Conservation (phyloP, 2,113 vertebrate species). For the Cyprinodon variegatus region DNA sequence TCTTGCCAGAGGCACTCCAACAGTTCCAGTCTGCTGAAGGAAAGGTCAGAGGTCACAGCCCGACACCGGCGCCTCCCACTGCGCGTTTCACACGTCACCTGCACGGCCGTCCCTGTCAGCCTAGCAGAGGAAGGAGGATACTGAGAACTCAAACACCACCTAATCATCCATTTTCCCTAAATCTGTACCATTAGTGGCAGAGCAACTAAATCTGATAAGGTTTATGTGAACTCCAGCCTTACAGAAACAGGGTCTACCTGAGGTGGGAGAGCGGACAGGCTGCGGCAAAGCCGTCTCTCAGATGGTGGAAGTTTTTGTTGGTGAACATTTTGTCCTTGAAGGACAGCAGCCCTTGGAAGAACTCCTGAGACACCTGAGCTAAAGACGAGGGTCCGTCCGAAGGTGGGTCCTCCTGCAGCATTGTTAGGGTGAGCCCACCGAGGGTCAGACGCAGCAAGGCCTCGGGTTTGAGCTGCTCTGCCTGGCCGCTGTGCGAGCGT, state of each 20-base stretch:
- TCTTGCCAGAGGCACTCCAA: slow-evolving; percentile 87
- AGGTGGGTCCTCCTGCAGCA: slow-evolving; percentile 81
- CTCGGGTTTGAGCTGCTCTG: slow-evolving; percentile 84
- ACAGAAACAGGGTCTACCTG: slow-evolving; percentile 72
- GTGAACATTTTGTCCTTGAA: slow-evolving; percentile 87
- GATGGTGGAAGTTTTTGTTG: slow-evolving; percentile 84
- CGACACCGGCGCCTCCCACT: slow-evolving; percentile 68
- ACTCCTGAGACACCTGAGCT: slow-evolving; percentile 79
- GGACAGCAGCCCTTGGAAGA: slow-evolving; percentile 83
- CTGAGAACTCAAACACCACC: background rate
- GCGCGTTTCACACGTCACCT: slow-evolving; percentile 84
- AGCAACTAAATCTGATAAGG: background rate
- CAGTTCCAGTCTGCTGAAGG: slow-evolving; percentile 88
- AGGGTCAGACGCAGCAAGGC: slow-evolving; percentile 84
- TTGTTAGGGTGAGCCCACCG: slow-evolving; percentile 86
- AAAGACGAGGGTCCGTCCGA: slow-evolving; percentile 50
- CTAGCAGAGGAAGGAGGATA: slow-evolving; percentile 56
- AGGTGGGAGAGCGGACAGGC: slow-evolving; percentile 88
- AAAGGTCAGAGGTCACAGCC: slow-evolving; percentile 80
- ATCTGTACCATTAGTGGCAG: background rate
- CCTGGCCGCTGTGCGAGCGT: slow-evolving; percentile 70
- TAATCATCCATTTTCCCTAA: background rate
- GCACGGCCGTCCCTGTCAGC: slow-evolving; percentile 85
- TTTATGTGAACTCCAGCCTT: background rate
- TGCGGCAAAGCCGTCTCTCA: slow-evolving; percentile 82